A percentile compares a stretch with the other conserved stretches of the same genome.
These are phyloP conservation scores for Acleris cristana DNA, from an alignment of 2,888 invertebrate species.

Conservation along the genomic window DNA sequence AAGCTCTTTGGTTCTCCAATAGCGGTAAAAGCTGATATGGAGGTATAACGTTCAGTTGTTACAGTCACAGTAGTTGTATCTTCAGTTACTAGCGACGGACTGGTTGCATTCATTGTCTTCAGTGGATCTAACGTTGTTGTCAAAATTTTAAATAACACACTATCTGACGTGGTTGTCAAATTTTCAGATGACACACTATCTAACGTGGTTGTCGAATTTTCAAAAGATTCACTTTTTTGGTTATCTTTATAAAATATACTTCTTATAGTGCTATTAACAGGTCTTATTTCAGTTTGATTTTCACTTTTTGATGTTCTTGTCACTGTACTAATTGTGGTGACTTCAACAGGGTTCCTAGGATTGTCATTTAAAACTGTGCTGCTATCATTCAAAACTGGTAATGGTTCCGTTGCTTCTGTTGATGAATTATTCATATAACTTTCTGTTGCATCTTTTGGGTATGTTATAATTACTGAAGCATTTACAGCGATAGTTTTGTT, in stretches of 20 bases:
- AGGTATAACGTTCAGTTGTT: background rate
- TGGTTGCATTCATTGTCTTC: background rate
- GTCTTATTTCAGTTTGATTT: background rate
- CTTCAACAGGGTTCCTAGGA: too few relatives aligned
- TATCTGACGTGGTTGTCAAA: background rate
- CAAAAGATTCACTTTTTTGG: too few relatives aligned
- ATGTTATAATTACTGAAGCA: background rate
- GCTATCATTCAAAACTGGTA: too few relatives aligned
- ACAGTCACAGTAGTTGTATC: background rate
- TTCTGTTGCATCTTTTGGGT: slow-evolving; percentile 1
- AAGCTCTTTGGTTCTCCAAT: background rate
- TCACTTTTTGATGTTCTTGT: background rate
- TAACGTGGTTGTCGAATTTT: too few relatives aligned
- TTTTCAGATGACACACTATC: background rate
- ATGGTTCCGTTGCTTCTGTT: too few relatives aligned
- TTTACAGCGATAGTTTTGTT: background rate
- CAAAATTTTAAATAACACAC: background rate
- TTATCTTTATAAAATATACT: too few relatives aligned
- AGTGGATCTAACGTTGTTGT: background rate
- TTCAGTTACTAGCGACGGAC: background rate
- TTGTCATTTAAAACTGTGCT: too few relatives aligned
- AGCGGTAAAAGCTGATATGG: background rate
- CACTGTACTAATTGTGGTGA: too few relatives aligned
- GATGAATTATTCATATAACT: background rate
- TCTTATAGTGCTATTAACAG: too few relatives aligned